A percentile compares a stretch with the other conserved stretches of the same genome.
These are phyloP conservation scores for Arctopsyche grandis DNA, from an alignment of 1,140 invertebrate species.

Conservation along the genomic window DNA sequence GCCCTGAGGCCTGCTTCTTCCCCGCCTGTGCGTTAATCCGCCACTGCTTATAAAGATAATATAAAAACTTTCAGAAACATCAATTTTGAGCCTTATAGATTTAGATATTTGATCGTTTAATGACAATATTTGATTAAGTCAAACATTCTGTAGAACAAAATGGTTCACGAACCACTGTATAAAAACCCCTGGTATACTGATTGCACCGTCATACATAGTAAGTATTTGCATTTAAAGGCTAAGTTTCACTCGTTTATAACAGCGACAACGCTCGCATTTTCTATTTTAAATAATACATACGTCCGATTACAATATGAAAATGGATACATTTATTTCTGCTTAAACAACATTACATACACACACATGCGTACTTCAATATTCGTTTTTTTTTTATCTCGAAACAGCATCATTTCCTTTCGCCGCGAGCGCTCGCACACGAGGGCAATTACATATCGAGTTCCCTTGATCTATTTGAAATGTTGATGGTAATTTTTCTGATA, in stretches of 20 bases:
- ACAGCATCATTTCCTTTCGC: constrained; percentile 20
- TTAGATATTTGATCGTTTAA: too few relatives aligned
- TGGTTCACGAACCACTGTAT: too few relatives aligned
- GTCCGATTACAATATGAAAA: not conserved
- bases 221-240: constrained; percentile 9
- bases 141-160: too few relatives aligned
- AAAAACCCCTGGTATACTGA: too few relatives aligned
- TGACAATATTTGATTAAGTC: too few relatives aligned
- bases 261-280: not conserved
- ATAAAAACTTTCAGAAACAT: too few relatives aligned
- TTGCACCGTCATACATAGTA: not conserved
- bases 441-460: constrained; percentile 1
- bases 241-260: constrained; percentile 6
- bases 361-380: not conserved
- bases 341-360: too few relatives aligned
- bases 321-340: too few relatives aligned
- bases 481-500: constrained; percentile 6
- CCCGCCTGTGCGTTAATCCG: too few relatives aligned
- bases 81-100: too few relatives aligned
- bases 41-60: too few relatives aligned
- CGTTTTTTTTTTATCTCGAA: not conserved
- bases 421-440: not conserved
- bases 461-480: constrained; percentile 25
- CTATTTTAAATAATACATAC: not conserved
- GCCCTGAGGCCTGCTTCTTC: too few relatives aligned